These are phyloP conservation scores for Heliconius cydno DNA, from an alignment of 2,888 invertebrate species.

Conservation along the genomic window DNA sequence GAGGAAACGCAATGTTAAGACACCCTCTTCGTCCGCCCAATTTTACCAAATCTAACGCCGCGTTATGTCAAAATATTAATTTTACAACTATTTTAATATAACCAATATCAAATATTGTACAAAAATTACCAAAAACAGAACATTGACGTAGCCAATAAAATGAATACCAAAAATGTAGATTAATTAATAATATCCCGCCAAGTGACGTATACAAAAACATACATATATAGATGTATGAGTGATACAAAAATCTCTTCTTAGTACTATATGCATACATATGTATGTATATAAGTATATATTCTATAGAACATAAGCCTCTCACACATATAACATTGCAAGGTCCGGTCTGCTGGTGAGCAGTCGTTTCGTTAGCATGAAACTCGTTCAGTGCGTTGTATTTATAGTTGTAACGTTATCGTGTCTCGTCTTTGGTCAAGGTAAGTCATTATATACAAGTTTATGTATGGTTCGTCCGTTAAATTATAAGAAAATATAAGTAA, in stretches of 20 bases:
- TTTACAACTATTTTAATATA: too few species aligned
- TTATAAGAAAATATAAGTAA: not conserved
- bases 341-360: not conserved
- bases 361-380: conserved; percentile 18
- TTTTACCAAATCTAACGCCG: too few species aligned
- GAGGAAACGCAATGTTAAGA: too few species aligned
- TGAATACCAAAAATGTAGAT: too few species aligned
- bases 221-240: not conserved
- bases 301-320: not conserved
- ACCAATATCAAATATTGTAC: too few species aligned
- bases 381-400: conserved; percentile 15
- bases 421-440: conserved; percentile 31
- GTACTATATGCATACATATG: not conserved
- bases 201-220: not conserved
- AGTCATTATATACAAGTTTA: not conserved
- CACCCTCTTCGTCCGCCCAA: too few species aligned
- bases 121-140: too few species aligned
- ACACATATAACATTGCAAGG: not conserved
- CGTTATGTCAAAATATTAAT: too few species aligned
- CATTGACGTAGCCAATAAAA: too few species aligned
- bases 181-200: not conserved
- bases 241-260: not conserved
- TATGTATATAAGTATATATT: not conserved
- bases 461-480: not conserved
- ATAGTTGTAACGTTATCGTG: conserved; percentile 7